phyloP scores from a whole-genome alignment of 2,797 vertebrate species.

The Microchirus variegatus region DNA sequence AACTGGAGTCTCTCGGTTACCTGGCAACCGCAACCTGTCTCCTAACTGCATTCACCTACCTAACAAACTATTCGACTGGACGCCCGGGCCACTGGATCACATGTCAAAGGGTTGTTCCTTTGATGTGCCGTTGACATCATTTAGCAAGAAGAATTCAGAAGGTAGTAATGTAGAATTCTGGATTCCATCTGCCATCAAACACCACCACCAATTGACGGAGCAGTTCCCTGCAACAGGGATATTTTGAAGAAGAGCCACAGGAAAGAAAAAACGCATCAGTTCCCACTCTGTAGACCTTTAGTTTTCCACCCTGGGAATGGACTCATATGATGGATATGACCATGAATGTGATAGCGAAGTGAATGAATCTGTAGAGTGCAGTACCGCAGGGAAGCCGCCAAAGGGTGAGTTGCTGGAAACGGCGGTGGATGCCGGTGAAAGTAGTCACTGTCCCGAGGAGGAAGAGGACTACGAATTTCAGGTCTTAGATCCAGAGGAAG shows the following conservation, averaged over 20 bases:
- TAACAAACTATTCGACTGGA: no score
- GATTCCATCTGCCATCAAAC: no score
- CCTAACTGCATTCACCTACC: no score
- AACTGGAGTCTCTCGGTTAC: no score
- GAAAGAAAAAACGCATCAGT: constrained; percentile 42
- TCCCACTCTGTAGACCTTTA: constrained; percentile 41
- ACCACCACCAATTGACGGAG: background rate
- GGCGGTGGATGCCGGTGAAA: constrained; percentile 89
- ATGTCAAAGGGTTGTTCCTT: no score
- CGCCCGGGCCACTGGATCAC: no score
- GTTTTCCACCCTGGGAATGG: constrained; percentile 87
- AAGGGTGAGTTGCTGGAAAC: constrained; percentile 97
- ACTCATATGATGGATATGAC: constrained; percentile 99
- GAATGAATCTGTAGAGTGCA: constrained; percentile 98
- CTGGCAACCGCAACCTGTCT: no score
- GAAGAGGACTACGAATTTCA: constrained; percentile 98
- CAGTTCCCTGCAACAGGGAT: background rate
- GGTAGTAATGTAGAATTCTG: no score
- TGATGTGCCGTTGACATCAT: no score
- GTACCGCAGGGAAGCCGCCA: constrained; percentile 91
- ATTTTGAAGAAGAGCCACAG: constrained; percentile 58
- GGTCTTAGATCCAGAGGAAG: constrained; percentile 97
- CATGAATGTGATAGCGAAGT: constrained; percentile 99
- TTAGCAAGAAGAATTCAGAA: no score
- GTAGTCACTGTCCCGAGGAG: constrained; percentile 90